Percentiles rank a stretch among this genome's conserved stretches.
phyloP scores from a whole-genome alignment of 2,888 invertebrate species.

The Acleris sparsana region DNA sequence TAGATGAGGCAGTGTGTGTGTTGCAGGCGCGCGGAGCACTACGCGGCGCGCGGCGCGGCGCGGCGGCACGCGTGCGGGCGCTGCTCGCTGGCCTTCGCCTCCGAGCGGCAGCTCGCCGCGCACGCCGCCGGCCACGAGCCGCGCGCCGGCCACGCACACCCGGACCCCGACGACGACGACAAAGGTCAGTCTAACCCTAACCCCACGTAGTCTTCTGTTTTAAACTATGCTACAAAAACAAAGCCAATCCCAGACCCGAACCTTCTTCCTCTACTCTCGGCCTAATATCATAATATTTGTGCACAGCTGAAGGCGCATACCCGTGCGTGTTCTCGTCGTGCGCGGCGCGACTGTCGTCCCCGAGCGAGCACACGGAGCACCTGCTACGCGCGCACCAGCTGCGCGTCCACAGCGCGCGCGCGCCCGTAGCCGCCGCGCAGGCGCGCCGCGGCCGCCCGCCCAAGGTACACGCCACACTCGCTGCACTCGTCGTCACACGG shows the following conservation, averaged over 20 bases:
- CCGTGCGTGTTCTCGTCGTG: conserved; percentile 76
- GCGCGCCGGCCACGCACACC: conserved; percentile 37
- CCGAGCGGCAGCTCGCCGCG: conserved; percentile 48
- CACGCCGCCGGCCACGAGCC: conserved; percentile 35
- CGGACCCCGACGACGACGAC: conserved; percentile 29
- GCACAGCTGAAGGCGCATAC: conserved; percentile 48
- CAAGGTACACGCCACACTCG: conserved; percentile 37
- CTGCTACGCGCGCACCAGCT: conserved; percentile 74
- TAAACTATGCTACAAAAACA: too few relatives aligned
- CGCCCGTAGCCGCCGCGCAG: conserved; percentile 15
- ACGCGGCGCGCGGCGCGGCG: conserved; percentile 44
- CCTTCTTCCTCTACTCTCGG: too few relatives aligned
- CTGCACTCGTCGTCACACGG: conserved; percentile 70
- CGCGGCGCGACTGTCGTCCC: conserved; percentile 61
- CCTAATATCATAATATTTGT: not conserved
- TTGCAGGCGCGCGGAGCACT: conserved; percentile 64
- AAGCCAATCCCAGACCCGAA: too few relatives aligned
- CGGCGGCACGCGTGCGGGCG: conserved; percentile 47
- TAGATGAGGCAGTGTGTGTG: too few relatives aligned
- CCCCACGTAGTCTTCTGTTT: too few relatives aligned
- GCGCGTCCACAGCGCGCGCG: conserved; percentile 61
- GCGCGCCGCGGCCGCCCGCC: conserved; percentile 34
- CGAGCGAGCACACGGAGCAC: conserved; percentile 77
- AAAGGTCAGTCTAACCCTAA: not conserved
- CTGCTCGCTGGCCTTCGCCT: conserved; percentile 55